These are phyloP conservation scores for Brienomyrus brachyistius DNA, from an alignment of 2,113 vertebrate genomes.

Conservation along the genomic window DNA sequence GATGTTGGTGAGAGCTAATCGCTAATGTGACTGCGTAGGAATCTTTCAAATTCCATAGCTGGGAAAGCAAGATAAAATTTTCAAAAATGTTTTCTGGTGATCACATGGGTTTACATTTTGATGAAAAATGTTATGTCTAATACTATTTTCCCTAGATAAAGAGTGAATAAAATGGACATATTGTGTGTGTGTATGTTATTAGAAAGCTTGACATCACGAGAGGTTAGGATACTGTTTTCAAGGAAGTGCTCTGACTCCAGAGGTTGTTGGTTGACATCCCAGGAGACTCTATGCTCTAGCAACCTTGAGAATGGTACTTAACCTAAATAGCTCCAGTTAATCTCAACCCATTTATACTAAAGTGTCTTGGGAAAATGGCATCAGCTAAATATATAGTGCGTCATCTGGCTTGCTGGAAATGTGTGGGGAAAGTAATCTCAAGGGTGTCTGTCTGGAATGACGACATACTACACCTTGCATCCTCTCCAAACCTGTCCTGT, in stretches of 20 bases:
- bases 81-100: background rate
- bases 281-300: background rate
- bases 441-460: background rate
- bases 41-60: background rate
- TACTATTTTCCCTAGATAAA: background rate
- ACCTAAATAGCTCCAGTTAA: background rate
- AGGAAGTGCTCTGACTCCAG: background rate
- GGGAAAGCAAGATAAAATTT: background rate
- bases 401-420: background rate
- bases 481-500: background rate
- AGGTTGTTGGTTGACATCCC: background rate
- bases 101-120: background rate
- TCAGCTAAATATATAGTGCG: background rate
- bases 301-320: background rate
- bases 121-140: background rate
- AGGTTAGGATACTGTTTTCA: background rate
- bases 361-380: background rate
- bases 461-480: background rate
- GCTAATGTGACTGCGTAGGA: background rate
- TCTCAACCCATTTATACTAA: background rate
- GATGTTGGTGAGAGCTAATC: background rate
- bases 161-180: background rate
- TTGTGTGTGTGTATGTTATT: background rate
- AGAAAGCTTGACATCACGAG: background rate
- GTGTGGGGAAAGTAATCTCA: background rate